These are phyloP conservation scores for Drosophila pectinifera DNA, from an alignment of 1,140 invertebrate species.

Conservation along the genomic window DNA sequence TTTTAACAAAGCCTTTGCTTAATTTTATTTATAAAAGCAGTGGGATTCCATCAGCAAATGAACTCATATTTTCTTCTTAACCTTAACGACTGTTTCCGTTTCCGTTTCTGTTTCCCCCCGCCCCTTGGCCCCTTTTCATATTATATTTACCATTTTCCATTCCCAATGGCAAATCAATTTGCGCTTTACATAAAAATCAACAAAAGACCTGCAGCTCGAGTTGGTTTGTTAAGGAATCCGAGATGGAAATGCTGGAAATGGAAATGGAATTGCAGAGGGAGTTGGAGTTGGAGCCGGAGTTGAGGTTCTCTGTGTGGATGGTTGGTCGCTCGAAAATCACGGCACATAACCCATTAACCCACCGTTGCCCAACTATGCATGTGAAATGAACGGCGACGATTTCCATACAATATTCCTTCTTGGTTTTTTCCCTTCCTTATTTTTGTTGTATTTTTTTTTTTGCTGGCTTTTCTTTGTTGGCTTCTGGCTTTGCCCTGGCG, in stretches of 20 bases:
- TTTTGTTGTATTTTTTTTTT: conserved; percentile 14
- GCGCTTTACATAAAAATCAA: conserved; percentile 73
- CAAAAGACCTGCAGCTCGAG: conserved; percentile 49
- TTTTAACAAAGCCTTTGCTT: too few relatives aligned
- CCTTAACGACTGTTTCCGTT: conserved; percentile 14
- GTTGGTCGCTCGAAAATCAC: conserved; percentile 63
- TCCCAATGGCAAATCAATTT: conserved; percentile 75
- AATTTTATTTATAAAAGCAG: too few relatives aligned
- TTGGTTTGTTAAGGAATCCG: conserved; percentile 20
- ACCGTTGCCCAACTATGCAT: conserved; percentile 61
- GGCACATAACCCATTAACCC: conserved; percentile 79
- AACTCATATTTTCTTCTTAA: conserved; percentile 24
- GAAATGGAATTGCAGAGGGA: conserved; percentile 3
- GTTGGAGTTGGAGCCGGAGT: neutral
- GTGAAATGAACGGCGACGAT: conserved; percentile 41
- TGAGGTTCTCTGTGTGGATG: neutral
- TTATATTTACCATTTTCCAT: conserved; percentile 29
- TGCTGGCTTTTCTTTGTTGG: conserved; percentile 19
- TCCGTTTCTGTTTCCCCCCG: conserved; percentile 1
- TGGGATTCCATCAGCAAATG: neutral
- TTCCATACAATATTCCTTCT: conserved; percentile 70
- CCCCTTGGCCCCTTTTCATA: neutral
- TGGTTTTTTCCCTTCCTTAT: conserved; percentile 8
- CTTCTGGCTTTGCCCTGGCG: conserved; percentile 13
- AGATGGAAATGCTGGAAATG: conserved; percentile 6